A percentile compares a stretch with the other conserved stretches of the same genome.
Evolutionary conservation across 2,888 invertebrate species (phyloP).

Genomic region (Chaetogeoica ovagalla): DNA sequence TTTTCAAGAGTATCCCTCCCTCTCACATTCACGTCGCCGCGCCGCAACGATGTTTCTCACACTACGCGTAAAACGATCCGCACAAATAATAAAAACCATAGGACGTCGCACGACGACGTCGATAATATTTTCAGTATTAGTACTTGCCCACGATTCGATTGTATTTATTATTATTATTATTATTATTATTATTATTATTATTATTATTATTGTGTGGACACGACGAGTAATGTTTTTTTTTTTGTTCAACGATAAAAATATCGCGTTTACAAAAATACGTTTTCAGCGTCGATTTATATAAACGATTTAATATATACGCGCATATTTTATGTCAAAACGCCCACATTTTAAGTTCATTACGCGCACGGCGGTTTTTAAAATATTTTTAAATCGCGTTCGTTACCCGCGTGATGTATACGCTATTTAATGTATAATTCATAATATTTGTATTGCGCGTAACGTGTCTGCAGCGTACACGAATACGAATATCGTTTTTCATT

Average conservation of each 20-base stretch:
- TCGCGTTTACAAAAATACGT: neutral
- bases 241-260: neutral
- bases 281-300: slow-evolving; percentile 11
- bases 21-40: no score
- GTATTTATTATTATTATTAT: no score
- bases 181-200: neutral
- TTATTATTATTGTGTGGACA: neutral
- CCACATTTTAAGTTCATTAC: slow-evolving; percentile 23
- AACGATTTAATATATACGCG: neutral
- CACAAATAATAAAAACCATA: no score
- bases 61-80: no score
- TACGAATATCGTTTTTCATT: no score
- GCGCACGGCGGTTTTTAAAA: no score
- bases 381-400: neutral
- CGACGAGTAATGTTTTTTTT: neutral
- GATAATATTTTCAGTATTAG: no score
- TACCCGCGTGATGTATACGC: neutral
- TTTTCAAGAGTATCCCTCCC: no score
- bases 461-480: no score
- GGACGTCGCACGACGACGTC: no score
- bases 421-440: slow-evolving; percentile 36
- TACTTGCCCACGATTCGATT: no score
- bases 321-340: neutral
- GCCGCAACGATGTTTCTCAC: no score
- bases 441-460: slow-evolving; percentile 11